Evolutionary conservation across 2,113 vertebrate species (phyloP).

Genomic region (Sapajus apella): DNA sequence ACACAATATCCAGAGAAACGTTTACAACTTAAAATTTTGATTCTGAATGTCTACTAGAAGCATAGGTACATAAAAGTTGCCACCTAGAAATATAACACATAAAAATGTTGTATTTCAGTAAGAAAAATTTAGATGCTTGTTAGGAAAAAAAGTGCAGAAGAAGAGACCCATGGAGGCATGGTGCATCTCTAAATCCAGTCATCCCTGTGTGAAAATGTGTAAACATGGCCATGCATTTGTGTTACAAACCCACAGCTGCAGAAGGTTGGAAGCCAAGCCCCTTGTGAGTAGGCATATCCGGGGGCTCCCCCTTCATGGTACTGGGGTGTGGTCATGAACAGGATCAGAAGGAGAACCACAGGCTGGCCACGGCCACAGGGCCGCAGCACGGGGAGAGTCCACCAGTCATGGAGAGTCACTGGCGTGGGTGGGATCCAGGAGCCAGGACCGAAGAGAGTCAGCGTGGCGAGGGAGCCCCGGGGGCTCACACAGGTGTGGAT

Average conservation of each 20-base stretch:
- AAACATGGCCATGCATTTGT: not conserved
- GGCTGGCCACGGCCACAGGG: not conserved
- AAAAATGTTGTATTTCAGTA: not conserved
- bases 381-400: not conserved
- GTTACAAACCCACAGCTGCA: no score
- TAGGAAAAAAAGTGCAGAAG: not conserved
- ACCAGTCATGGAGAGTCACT: not conserved
- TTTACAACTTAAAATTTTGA: not conserved
- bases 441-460: no score
- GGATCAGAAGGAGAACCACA: not conserved
- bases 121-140: not conserved
- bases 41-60: not conserved
- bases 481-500: not conserved
- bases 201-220: not conserved
- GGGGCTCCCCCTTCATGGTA: not conserved
- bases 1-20: not conserved
- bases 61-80: not conserved
- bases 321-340: not conserved
- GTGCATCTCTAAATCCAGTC: not conserved
- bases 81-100: no score
- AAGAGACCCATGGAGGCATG: not conserved
- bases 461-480: not conserved
- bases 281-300: no score
- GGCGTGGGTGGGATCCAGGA: not conserved
- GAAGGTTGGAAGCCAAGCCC: not conserved